Evolutionary conservation across 1,140 invertebrate species (phyloP).

Genomic region (Hesperophylax magnus): DNA sequence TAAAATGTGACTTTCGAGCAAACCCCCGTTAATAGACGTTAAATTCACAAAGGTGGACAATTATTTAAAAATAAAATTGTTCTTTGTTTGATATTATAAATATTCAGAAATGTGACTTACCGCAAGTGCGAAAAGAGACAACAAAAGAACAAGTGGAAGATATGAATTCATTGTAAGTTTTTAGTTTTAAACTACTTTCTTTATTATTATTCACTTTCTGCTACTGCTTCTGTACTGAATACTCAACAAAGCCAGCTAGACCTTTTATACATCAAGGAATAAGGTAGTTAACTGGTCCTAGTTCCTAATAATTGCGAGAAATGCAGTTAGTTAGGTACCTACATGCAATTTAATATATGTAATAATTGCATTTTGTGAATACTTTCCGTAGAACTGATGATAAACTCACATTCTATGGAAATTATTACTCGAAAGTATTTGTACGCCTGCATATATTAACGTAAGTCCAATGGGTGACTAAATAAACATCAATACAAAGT

Average conservation of each 20-base stretch:
- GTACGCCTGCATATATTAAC: too few species aligned
- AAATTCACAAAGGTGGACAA: too few species aligned
- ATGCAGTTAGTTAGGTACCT: background rate
- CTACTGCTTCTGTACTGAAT: background rate
- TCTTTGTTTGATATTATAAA: too few species aligned
- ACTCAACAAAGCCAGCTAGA: background rate
- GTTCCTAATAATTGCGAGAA: background rate
- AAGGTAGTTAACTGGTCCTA: background rate
- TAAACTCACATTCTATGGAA: too few species aligned
- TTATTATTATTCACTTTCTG: too few species aligned
- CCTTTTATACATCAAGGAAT: background rate
- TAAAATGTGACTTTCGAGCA: too few species aligned
- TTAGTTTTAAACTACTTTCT: background rate
- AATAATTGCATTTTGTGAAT: background rate
- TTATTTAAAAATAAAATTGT: too few species aligned
- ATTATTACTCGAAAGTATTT: too few species aligned
- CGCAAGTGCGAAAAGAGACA: background rate
- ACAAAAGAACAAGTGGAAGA: background rate
- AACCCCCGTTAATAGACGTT: too few species aligned
- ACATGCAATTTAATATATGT: background rate
- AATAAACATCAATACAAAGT: too few species aligned
- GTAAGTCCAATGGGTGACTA: too few species aligned
- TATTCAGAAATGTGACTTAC: background rate
- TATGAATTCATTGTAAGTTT: background rate
- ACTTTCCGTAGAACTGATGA: too few species aligned